These are phyloP conservation scores for Plebejus argus DNA, from an alignment of 2,888 invertebrate genomes.

Conservation along the genomic window DNA sequence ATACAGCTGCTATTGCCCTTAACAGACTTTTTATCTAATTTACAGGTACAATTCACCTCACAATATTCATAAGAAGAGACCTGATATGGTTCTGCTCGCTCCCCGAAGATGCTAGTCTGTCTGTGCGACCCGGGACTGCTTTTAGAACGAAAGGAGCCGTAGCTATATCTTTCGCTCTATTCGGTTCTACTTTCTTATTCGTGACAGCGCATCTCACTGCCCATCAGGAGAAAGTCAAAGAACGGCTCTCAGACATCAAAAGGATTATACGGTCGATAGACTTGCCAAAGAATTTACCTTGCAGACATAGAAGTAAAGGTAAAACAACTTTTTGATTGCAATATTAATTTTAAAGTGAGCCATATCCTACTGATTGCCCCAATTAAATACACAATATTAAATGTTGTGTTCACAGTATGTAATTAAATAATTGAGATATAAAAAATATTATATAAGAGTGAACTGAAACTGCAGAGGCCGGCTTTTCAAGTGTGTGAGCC, in stretches of 20 bases:
- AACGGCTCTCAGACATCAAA: constrained; percentile 91
- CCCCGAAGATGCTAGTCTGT: constrained; percentile 92
- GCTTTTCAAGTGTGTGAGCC: no score
- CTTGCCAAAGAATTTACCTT: constrained; percentile 89
- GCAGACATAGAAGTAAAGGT: constrained; percentile 88
- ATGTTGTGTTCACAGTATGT: no score
- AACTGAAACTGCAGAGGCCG: no score
- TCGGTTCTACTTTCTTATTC: constrained; percentile 97
- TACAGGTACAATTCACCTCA: constrained; percentile 91
- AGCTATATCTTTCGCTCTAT: constrained; percentile 94
- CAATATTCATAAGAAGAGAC: constrained; percentile 93
- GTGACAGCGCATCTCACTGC: constrained; percentile 97
- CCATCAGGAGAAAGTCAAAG: constrained; percentile 93
- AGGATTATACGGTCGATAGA: constrained; percentile 90
- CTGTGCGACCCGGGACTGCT: constrained; percentile 94
- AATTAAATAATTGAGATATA: no score
- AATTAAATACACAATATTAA: no score
- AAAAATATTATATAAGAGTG: no score
- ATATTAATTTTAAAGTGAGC: no score
- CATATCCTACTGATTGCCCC: no score
- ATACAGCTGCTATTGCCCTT: no score
- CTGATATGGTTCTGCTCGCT: constrained; percentile 98
- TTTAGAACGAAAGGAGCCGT: constrained; percentile 97
- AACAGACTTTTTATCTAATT: constrained; percentile 37
- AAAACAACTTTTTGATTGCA: neutral